Evolutionary conservation across 2,797 vertebrate genomes (phyloP).

Genomic region (Hyperoplus lanceolatus): DNA sequence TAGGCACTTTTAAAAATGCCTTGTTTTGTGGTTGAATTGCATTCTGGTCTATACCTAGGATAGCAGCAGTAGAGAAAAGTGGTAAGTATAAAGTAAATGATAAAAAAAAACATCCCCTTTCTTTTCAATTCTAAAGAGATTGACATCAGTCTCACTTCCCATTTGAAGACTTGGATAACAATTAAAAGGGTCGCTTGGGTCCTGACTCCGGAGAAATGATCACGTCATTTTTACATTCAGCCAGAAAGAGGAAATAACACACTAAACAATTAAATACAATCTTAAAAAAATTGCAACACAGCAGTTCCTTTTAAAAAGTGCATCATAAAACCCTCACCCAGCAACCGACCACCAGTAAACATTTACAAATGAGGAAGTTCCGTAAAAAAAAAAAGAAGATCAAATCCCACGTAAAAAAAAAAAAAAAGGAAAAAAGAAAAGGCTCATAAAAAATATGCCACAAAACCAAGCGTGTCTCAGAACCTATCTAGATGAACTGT

Average conservation of each 20-base stretch:
- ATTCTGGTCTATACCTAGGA: background rate
- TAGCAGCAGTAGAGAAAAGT: background rate
- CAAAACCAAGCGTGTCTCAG: slow-evolving; percentile 20
- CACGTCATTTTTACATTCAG: background rate
- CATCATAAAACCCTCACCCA: slow-evolving; percentile 16
- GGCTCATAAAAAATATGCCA: background rate
- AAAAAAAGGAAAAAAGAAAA: slow-evolving; percentile 19
- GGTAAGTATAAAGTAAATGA: background rate
- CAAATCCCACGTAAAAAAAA: background rate
- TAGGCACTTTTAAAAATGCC: background rate
- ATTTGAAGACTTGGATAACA: background rate
- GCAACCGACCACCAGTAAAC: slow-evolving; percentile 30
- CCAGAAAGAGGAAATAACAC: background rate
- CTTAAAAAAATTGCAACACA: background rate
- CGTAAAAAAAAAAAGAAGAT: slow-evolving; percentile 9
- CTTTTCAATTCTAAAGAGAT: background rate
- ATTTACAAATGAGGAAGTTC: slow-evolving; percentile 14
- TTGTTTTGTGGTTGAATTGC: background rate
- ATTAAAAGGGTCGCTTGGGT: background rate
- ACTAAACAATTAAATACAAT: background rate
- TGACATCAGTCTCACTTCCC: background rate
- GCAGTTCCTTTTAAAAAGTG: background rate
- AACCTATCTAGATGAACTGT: slow-evolving; percentile 11
- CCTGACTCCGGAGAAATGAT: background rate
- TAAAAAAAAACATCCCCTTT: background rate